These are phyloP conservation scores for Microctonus hyperodae DNA, from an alignment of 2,888 invertebrate genomes.

Conservation along the genomic window DNA sequence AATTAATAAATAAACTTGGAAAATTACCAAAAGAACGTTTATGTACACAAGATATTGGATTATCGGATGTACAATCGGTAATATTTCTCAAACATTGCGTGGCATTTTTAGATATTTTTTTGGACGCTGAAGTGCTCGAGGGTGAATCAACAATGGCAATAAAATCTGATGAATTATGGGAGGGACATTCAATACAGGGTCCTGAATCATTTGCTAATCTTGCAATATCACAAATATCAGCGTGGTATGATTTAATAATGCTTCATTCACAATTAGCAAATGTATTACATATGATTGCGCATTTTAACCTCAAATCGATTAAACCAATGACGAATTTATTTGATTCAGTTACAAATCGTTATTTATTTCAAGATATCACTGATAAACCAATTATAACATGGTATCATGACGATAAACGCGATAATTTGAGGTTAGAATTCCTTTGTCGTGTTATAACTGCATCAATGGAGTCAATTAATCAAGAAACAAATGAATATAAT, in stretches of 20 bases:
- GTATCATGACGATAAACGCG: slow-evolving; percentile 71
- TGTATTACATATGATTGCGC: slow-evolving; percentile 79
- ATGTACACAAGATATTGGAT: slow-evolving; percentile 78
- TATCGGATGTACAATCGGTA: slow-evolving; percentile 69
- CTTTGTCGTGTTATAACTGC: slow-evolving; percentile 76
- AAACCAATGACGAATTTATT: slow-evolving; percentile 80
- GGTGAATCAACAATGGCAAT: slow-evolving; percentile 63
- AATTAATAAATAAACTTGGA: slow-evolving; percentile 81
- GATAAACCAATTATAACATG: slow-evolving; percentile 53
- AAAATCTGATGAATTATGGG: slow-evolving; percentile 73
- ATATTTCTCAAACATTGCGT: slow-evolving; percentile 62
- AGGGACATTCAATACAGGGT: slow-evolving; percentile 61
- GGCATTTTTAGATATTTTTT: slow-evolving; percentile 67
- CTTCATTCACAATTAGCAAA: slow-evolving; percentile 82
- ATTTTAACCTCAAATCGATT: slow-evolving; percentile 76
- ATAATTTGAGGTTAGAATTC: slow-evolving; percentile 74
- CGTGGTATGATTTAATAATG: slow-evolving; percentile 78
- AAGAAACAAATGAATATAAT: slow-evolving; percentile 66
- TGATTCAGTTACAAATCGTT: slow-evolving; percentile 69
- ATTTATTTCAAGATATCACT: slow-evolving; percentile 58
- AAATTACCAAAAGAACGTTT: slow-evolving; percentile 86
- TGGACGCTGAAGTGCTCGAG: slow-evolving; percentile 64
- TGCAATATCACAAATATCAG: slow-evolving; percentile 77
- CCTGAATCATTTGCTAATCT: slow-evolving; percentile 77
- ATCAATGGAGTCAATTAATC: slow-evolving; percentile 76